A percentile compares a stretch with the other conserved stretches of the same genome.
These are phyloP conservation scores for Brachymystax lenok DNA, from an alignment of 2,797 vertebrate species.

Conservation along the genomic window DNA sequence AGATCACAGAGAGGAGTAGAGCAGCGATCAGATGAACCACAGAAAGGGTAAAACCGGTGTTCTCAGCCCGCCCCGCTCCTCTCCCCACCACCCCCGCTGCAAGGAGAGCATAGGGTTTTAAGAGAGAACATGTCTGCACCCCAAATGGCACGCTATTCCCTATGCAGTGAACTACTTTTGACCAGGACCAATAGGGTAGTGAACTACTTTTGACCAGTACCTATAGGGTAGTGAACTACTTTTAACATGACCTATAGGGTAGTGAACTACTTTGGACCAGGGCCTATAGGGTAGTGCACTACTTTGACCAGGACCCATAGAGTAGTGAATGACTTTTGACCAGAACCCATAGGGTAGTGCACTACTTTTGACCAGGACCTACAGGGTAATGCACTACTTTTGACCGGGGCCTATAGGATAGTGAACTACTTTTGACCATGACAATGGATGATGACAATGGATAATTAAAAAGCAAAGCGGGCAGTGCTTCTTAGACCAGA, in stretches of 20 bases:
- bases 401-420: too few species aligned
- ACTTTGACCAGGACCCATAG: too few species aligned
- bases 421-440: too few species aligned
- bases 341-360: not conserved
- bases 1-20: slow-evolving; percentile 44
- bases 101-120: slow-evolving; percentile 9
- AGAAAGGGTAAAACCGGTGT: slow-evolving; percentile 11
- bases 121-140: not conserved
- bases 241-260: too few species aligned
- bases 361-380: not conserved
- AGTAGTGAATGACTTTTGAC: too few species aligned
- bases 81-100: not conserved
- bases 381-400: not conserved
- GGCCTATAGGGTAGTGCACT: too few species aligned
- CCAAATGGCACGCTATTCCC: not conserved
- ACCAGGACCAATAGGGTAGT: too few species aligned
- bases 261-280: too few species aligned
- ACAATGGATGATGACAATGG: not conserved
- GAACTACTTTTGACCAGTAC: too few species aligned
- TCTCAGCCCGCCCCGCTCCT: not conserved
- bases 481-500: slow-evolving; percentile 30
- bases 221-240: too few species aligned
- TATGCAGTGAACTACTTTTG: too few species aligned
- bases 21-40: slow-evolving; percentile 9
- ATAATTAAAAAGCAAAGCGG: not conserved